These are phyloP conservation scores for Scaptomyza flava DNA, from an alignment of 2,888 invertebrate species.

Conservation along the genomic window DNA sequence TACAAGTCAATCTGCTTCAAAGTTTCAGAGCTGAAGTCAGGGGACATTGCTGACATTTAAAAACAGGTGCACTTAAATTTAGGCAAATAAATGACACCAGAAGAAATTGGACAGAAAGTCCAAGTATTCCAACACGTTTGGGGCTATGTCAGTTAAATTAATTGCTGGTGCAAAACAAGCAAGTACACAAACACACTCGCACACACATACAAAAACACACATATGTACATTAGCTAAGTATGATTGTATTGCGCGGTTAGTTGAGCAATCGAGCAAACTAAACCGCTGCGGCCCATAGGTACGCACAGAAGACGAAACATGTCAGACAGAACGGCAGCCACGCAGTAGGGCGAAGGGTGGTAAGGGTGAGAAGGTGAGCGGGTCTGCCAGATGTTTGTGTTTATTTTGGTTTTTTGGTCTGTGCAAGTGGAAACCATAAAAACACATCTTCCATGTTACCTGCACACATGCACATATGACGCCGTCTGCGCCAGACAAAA, in stretches of 20 bases:
- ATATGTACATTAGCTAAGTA: neutral
- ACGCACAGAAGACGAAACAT: conserved; percentile 49
- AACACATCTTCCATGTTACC: conserved; percentile 47
- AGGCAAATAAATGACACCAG: conserved; percentile 14
- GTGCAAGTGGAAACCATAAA: conserved; percentile 69
- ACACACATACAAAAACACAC: conserved; percentile 13
- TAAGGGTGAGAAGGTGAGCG: conserved; percentile 2
- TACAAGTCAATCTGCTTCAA: conserved; percentile 52
- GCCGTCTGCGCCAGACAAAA: conserved; percentile 61
- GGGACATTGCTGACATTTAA: conserved; percentile 41
- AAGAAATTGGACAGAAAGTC: conserved; percentile 13
- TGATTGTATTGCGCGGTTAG: conserved; percentile 59
- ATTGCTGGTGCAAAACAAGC: conserved; percentile 54
- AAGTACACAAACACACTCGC: conserved; percentile 19
- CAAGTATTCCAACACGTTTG: conserved; percentile 21
- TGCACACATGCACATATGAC: conserved; percentile 36
- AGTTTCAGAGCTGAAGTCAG: conserved; percentile 17
- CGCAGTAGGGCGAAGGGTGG: neutral
- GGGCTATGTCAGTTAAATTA: conserved; percentile 57
- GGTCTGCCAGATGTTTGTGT: conserved; percentile 52
- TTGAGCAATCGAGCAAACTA: conserved; percentile 73
- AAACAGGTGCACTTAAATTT: conserved; percentile 58
- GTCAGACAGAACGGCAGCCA: conserved; percentile 48
- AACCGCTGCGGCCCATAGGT: conserved; percentile 51
- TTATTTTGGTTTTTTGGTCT: conserved; percentile 44